These are phyloP conservation scores for Notodonta ziczac DNA, from an alignment of 2,888 invertebrate species.

Conservation along the genomic window DNA sequence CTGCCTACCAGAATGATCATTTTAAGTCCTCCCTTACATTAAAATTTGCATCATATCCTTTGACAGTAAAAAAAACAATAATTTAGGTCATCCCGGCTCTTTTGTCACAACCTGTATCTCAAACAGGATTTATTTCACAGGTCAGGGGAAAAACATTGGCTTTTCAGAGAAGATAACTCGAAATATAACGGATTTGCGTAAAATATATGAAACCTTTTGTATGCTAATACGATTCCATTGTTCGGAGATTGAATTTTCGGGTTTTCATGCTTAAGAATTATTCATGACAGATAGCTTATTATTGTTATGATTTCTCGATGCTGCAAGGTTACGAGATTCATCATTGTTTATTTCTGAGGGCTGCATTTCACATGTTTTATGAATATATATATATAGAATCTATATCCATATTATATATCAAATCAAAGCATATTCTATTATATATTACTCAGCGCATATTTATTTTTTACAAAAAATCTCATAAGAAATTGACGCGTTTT, in stretches of 20 bases:
- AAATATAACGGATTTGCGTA: slow-evolving; percentile 82
- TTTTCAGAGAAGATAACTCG: slow-evolving; percentile 78
- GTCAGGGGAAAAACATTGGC: slow-evolving; percentile 70
- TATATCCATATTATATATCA: no score
- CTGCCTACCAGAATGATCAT: no score
- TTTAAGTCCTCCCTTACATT: no score
- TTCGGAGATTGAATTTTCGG: slow-evolving; percentile 83
- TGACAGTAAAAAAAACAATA: no score
- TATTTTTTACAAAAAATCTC: background rate
- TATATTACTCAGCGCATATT: slow-evolving; percentile 14
- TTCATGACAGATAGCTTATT: slow-evolving; percentile 75
- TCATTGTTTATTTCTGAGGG: background rate
- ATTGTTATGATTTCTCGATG: slow-evolving; percentile 62
- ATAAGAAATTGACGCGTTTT: slow-evolving; percentile 10
- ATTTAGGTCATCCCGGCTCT: slow-evolving; percentile 32
- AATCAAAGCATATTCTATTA: no score
- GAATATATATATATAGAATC: no score
- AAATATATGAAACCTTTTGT: slow-evolving; percentile 84
- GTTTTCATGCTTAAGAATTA: slow-evolving; percentile 80
- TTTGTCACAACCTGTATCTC: slow-evolving; percentile 54
- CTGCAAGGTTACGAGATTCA: slow-evolving; percentile 27
- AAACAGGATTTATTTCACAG: slow-evolving; percentile 71
- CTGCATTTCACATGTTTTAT: no score
- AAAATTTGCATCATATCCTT: no score
- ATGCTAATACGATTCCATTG: slow-evolving; percentile 83